Evolutionary conservation across 2,113 vertebrate genomes (phyloP).

Genomic region (Carlito syrichta): DNA sequence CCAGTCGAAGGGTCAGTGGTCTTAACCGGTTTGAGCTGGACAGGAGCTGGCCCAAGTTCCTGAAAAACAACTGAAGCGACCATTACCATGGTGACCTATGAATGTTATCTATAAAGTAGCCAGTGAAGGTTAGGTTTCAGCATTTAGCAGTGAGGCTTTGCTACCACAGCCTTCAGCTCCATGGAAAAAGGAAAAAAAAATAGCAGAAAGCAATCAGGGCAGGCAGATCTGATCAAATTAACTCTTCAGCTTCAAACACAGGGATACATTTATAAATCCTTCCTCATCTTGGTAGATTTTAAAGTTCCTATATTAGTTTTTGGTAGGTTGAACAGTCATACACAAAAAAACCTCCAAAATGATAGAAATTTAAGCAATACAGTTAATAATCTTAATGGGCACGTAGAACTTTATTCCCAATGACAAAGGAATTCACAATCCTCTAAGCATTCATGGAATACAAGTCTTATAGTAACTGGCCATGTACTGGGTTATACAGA

Average conservation of each 20-base stretch:
- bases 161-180: not conserved
- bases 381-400: not conserved
- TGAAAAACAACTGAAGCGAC: not conserved
- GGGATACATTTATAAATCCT: not conserved
- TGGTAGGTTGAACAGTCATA: not conserved
- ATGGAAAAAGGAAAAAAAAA: not conserved
- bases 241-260: not conserved
- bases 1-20: not conserved
- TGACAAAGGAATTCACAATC: not conserved
- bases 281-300: not conserved
- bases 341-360: not conserved
- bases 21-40: not conserved
- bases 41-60: not conserved
- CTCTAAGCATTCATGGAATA: not conserved
- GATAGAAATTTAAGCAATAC: not conserved
- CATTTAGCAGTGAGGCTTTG: not conserved
- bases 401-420: not conserved
- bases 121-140: not conserved
- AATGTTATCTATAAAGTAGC: not conserved
- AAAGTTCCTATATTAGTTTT: not conserved
- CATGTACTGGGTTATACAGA: not conserved
- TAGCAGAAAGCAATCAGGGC: not conserved
- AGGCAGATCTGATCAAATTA: not conserved
- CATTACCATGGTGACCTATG: not conserved
- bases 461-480: not conserved